phyloP scores from a whole-genome alignment of 2,888 invertebrate genomes.

The Torymus texanus region DNA sequence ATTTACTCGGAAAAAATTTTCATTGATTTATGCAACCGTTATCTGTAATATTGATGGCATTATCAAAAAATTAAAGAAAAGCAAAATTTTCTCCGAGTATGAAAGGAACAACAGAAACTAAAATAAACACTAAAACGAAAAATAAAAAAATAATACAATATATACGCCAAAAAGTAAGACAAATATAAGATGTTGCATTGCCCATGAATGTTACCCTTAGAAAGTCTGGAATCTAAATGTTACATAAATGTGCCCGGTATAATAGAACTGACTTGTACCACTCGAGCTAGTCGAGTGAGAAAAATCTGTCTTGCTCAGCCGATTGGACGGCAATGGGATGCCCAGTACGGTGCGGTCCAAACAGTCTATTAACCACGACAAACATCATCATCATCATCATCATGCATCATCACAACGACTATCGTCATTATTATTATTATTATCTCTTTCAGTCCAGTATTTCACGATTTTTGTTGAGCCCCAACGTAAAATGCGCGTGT shows the following conservation, averaged over 20 bases:
- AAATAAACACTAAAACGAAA: slow-evolving; percentile 1
- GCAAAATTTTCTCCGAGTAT: too few relatives aligned
- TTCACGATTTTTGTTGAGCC: background rate
- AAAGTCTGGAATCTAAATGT: slow-evolving; percentile 40
- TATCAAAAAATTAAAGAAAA: too few relatives aligned
- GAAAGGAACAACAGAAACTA: background rate
- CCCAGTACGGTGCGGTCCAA: background rate
- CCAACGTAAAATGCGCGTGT: slow-evolving; percentile 59
- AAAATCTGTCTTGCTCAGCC: background rate
- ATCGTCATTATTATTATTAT: too few relatives aligned
- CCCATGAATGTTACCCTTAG: slow-evolving; percentile 35
- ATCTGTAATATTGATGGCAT: too few relatives aligned
- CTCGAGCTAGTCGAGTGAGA: slow-evolving; percentile 23
- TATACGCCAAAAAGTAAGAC: slow-evolving; percentile 6
- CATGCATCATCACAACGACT: too few relatives aligned
- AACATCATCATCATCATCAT: too few relatives aligned
- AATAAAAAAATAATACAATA: slow-evolving; percentile 2
- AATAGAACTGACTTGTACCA: slow-evolving; percentile 37
- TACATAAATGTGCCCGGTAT: slow-evolving; percentile 41
- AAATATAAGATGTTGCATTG: slow-evolving; percentile 30
- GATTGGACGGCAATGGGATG: background rate
- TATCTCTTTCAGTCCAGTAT: too few relatives aligned
- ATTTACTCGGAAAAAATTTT: too few relatives aligned
- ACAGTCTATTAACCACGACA: too few relatives aligned
- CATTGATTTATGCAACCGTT: too few relatives aligned